Conservation (phyloP, 2,113 vertebrate species). For the Triplophysa rosa region DNA sequence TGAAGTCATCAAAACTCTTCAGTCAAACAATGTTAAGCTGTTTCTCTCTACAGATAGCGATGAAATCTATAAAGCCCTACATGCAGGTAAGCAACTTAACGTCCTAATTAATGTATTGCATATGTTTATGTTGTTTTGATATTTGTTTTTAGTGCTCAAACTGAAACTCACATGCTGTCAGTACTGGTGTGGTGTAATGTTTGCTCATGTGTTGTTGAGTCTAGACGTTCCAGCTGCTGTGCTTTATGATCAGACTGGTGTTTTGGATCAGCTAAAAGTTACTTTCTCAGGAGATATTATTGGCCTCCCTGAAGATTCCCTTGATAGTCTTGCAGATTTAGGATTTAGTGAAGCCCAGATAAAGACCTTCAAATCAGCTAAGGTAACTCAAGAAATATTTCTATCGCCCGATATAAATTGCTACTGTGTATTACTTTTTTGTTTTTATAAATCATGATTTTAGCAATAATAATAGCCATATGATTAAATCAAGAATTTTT, state of each 20-base stretch:
- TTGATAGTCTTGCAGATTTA: constrained; percentile 60
- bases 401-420: too few species aligned
- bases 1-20: constrained; percentile 72
- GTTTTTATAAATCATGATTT: too few species aligned
- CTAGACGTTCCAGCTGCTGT: constrained; percentile 70
- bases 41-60: constrained; percentile 76
- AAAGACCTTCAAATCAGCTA: constrained; percentile 57
- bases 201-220: background rate
- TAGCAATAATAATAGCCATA: too few species aligned
- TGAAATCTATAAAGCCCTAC: constrained; percentile 68
- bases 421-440: too few species aligned
- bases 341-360: constrained; percentile 63
- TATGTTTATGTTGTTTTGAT: background rate
- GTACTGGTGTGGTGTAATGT: too few species aligned
- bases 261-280: constrained; percentile 58
- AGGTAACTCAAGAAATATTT: constrained; percentile 41
- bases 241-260: constrained; percentile 63
- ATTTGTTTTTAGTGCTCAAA: background rate
- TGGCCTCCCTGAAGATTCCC: constrained; percentile 62
- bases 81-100: constrained; percentile 60
- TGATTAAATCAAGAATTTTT: too few species aligned
- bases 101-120: background rate
- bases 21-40: constrained; percentile 72
- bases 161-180: too few species aligned
- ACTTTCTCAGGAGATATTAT: constrained; percentile 67